These are phyloP conservation scores for Mylabris sibirica DNA, from an alignment of 2,888 invertebrate species.

Conservation along the genomic window DNA sequence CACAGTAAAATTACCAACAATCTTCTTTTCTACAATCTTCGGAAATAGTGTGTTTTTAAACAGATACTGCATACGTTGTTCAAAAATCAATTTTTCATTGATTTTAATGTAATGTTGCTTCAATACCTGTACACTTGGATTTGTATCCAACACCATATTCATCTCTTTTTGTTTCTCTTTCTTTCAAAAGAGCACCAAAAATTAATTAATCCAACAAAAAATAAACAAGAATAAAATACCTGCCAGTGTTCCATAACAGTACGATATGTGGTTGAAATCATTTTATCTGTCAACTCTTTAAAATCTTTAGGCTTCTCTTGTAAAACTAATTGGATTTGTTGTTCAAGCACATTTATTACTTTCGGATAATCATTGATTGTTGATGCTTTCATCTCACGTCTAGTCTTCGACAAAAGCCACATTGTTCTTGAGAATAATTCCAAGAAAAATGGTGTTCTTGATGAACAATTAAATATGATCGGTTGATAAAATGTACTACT, in stretches of 20 bases:
- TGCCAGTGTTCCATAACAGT: slow-evolving; percentile 53
- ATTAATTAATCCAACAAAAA: not conserved
- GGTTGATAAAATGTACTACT: slow-evolving; percentile 54
- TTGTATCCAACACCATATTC: slow-evolving; percentile 42
- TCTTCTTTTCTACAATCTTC: slow-evolving; percentile 54
- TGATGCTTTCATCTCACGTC: slow-evolving; percentile 58
- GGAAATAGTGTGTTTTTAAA: slow-evolving; percentile 51
- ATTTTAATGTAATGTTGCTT: slow-evolving; percentile 43
- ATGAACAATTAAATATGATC: slow-evolving; percentile 51
- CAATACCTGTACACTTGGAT: slow-evolving; percentile 52
- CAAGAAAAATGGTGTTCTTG: slow-evolving; percentile 52
- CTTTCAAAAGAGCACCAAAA: slow-evolving; percentile 40
- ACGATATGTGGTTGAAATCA: slow-evolving; percentile 51
- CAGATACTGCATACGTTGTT: slow-evolving; percentile 51
- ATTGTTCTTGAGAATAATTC: slow-evolving; percentile 58
- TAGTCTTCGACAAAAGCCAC: slow-evolving; percentile 57
- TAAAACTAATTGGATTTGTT: slow-evolving; percentile 54
- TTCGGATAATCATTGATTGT: slow-evolving; percentile 56
- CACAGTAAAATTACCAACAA: slow-evolving; percentile 42
- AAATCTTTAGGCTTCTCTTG: slow-evolving; percentile 52
- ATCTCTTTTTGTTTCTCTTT: slow-evolving; percentile 52
- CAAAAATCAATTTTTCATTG: slow-evolving; percentile 47
- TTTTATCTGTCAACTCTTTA: slow-evolving; percentile 48
- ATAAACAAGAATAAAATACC: no score
- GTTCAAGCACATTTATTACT: slow-evolving; percentile 54